A percentile compares a stretch with the other conserved stretches of the same genome.
Evolutionary conservation across 2,113 vertebrate genomes (phyloP).

Genomic region (Rhagologus leucostigma): DNA sequence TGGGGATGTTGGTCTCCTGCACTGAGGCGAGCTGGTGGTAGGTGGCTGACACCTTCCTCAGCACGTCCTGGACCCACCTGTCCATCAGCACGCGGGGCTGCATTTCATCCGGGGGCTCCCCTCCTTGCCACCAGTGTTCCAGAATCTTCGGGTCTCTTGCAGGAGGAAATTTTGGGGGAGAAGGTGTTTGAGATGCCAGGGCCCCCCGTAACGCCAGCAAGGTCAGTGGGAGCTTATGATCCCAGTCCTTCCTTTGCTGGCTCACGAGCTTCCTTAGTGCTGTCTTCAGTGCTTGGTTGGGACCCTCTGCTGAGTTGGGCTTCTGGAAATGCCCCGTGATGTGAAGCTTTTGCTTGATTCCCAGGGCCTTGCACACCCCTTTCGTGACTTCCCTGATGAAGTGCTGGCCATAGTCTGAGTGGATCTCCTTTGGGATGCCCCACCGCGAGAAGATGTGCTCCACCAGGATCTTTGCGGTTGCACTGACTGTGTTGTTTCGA

Average conservation of each 20-base stretch:
- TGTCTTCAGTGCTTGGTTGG: not conserved
- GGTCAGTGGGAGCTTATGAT: conserved; percentile 32
- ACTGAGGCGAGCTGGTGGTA: not conserved
- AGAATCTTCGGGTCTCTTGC: not conserved
- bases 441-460: conserved; percentile 25
- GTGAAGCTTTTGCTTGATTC: conserved; percentile 53
- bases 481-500: not conserved
- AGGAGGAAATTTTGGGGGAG: not conserved
- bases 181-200: not conserved
- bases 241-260: conserved; percentile 54
- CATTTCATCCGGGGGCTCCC: not conserved
- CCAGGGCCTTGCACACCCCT: conserved; percentile 43
- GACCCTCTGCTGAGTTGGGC: not conserved
- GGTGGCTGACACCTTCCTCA: not conserved
- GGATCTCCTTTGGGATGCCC: conserved; percentile 33
- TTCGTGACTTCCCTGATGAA: not conserved
- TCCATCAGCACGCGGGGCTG: conserved; percentile 45
- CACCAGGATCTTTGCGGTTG: conserved; percentile 5
- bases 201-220: conserved; percentile 15
- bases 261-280: not conserved
- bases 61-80: conserved; percentile 43
- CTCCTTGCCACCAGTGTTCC: conserved; percentile 37
- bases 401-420: not conserved
- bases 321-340: conserved; percentile 33
- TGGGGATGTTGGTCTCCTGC: conserved; percentile 13